Evolutionary conservation across 2,797 vertebrate species (phyloP), one percentile per base, ranked within the genome.

Genomic region (Coregonus sp.): DNA sequence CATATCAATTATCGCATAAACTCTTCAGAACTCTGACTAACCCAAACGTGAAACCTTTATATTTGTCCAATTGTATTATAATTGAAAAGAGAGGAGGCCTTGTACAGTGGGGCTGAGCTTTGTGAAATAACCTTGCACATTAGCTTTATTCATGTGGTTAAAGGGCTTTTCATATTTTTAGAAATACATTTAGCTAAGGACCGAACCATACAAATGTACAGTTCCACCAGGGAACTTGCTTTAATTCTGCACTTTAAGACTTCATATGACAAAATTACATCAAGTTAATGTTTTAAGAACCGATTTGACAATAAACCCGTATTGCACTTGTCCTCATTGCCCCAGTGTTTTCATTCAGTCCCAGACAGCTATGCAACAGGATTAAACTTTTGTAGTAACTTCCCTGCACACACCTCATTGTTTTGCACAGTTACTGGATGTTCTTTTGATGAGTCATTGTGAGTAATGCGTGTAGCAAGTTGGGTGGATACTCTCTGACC

Each of bases 201-300:
- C 77, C 77, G 76, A 66, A 91, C 92, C 92, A 87, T 90, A 89
- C 89, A 93, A 92, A 92, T 90, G 90, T 90, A 89, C 88, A 90
- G 95, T 94, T 47, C 40, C 9, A 88, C 88, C 88, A 89, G 96
- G 96, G 96, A 94, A 95, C 88, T 92, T 95, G 93, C 94, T 95
- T 91, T 94, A 93, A 95, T 95, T 94, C 95, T 96, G 97, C 97
- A 98, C 97, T 98, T 93, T 47, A 40, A 94, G 89, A 95, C 94
- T 96, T 96, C 94, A 94, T 95, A 94, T 92, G 94, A 90, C 88
- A 85, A 87, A 73, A 83, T 33, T 35, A 61, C 92, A 95, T 95
- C 95, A 95, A 96, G 92, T 93, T 95, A 85, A 95, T 97, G 96
- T 98, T 95, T 96, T 96, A 96, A 94, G 90, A 95, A 94, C 89